Percentiles rank a stretch among this genome's conserved stretches.
These are phyloP conservation scores for Zoanthus sociatus DNA, from an alignment of 92 coral and sea anemone genomes.

Conservation along the genomic window DNA sequence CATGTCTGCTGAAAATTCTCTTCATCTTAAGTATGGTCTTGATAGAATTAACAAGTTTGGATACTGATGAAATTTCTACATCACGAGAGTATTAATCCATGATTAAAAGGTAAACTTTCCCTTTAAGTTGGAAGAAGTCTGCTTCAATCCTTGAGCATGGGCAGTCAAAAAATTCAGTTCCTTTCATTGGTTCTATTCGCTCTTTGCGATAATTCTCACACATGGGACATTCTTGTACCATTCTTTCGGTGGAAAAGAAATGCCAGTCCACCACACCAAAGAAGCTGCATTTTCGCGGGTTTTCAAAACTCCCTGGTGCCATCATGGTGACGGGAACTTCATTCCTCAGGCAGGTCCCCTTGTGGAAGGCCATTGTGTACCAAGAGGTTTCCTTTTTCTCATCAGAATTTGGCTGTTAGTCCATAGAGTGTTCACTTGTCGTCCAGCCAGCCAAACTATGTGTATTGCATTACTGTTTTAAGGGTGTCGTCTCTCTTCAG, in stretches of 20 bases:
- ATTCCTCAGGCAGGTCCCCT: conserved; percentile 28
- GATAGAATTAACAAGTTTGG: conserved; percentile 41
- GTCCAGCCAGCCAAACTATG: conserved; percentile 1
- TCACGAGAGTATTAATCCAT: neutral
- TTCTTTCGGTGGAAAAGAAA: conserved; percentile 20
- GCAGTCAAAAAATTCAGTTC: conserved; percentile 18
- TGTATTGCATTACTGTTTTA: conserved; percentile 13
- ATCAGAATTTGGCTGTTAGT: neutral
- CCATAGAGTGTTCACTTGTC: conserved; percentile 10
- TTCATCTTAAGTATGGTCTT: conserved; percentile 43
- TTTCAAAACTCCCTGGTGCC: neutral
- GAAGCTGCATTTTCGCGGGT: conserved; percentile 43
- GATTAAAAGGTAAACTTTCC: conserved; percentile 6
- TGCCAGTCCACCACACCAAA: conserved; percentile 47
- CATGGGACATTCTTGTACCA: conserved; percentile 34
- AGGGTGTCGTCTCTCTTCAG: conserved; percentile 43
- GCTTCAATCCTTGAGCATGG: conserved; percentile 43
- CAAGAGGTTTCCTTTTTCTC: neutral
- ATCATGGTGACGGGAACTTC: conserved; percentile 4
- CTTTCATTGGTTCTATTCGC: conserved; percentile 1
- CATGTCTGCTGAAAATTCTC: conserved; percentile 52
- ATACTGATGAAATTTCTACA: too few relatives aligned
- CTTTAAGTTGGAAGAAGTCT: neutral
- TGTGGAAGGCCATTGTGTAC: neutral
- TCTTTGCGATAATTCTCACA: conserved; percentile 36